phyloP scores from a whole-genome alignment of 2,113 vertebrate species.

The Glaucomys volans region DNA sequence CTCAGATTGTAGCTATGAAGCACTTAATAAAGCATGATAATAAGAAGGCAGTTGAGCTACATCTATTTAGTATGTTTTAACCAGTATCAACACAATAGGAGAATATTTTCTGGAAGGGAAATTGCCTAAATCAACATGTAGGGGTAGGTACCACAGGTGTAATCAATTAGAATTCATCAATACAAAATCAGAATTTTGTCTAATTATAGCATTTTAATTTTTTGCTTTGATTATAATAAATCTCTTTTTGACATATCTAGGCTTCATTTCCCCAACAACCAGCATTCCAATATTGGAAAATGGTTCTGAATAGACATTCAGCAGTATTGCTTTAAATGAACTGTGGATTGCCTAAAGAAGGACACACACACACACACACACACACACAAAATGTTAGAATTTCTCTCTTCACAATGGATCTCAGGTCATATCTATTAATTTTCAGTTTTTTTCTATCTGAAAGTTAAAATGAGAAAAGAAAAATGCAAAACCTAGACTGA shows the following conservation, averaged over 20 bases:
- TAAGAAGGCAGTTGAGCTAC: not conserved
- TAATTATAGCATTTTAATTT: not conserved
- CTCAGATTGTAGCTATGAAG: not conserved
- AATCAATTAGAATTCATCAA: conserved; percentile 26
- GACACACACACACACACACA: not conserved
- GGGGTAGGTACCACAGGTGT: not conserved
- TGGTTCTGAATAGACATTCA: not conserved
- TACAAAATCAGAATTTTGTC: conserved; percentile 7
- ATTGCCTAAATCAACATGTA: not conserved
- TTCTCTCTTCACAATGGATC: conserved; percentile 45
- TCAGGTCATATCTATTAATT: conserved; percentile 73
- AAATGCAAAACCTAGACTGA: conserved; percentile 63
- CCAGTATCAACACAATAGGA: not conserved
- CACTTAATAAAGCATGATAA: not conserved
- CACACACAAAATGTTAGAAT: not conserved
- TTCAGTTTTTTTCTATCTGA: conserved; percentile 62
- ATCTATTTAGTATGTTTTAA: not conserved
- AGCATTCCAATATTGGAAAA: not conserved
- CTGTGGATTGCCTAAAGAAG: conserved; percentile 46
- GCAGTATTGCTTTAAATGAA: conserved; percentile 48
- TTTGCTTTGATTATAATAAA: conserved; percentile 43
- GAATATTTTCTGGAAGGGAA: not conserved
- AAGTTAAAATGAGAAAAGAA: conserved; percentile 67
- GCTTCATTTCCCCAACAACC: not conserved
- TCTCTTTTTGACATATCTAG: not conserved